Conservation (phyloP, 2,888 invertebrate species). For the Drosophila imparisetae region DNA sequence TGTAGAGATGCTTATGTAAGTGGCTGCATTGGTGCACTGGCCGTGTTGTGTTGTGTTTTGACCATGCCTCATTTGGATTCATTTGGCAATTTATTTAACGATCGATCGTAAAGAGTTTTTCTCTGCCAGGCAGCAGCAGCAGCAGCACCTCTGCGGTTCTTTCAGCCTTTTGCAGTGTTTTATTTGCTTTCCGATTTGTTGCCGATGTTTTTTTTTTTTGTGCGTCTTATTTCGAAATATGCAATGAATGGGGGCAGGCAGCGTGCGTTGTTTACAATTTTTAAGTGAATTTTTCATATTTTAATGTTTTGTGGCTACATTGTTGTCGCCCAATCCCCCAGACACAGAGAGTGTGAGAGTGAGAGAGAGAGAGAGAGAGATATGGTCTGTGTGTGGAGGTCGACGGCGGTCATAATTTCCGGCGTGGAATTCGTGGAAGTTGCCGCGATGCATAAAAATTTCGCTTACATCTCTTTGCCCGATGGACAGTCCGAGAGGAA, state of each 20-base stretch:
- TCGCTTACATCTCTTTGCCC: slow-evolving; percentile 32
- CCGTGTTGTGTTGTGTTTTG: slow-evolving; percentile 59
- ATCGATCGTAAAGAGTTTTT: slow-evolving; percentile 81
- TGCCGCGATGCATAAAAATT: slow-evolving; percentile 62
- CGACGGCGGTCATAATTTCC: slow-evolving; percentile 78
- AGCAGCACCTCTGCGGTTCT: slow-evolving; percentile 52
- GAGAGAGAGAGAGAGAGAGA: neutral
- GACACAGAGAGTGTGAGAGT: neutral
- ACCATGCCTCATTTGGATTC: slow-evolving; percentile 79
- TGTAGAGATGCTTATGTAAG: neutral
- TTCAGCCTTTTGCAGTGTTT: slow-evolving; percentile 25
- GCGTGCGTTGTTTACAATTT: slow-evolving; percentile 70
- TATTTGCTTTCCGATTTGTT: slow-evolving; percentile 49
- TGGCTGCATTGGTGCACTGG: slow-evolving; percentile 22
- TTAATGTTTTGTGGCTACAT: slow-evolving; percentile 78
- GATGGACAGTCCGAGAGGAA: neutral
- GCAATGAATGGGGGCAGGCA: slow-evolving; percentile 47
- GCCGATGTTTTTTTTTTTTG: slow-evolving; percentile 23
- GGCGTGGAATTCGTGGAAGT: slow-evolving; percentile 82
- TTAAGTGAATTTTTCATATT: slow-evolving; percentile 81
- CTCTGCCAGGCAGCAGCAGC: slow-evolving; percentile 21
- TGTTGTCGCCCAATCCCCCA: slow-evolving; percentile 70
- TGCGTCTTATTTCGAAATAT: slow-evolving; percentile 32
- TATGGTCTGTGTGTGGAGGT: slow-evolving; percentile 49
- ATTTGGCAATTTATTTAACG: slow-evolving; percentile 82